Conservation (phyloP, 1,140 invertebrate genomes). For the Gonatopus flavifemur region DNA sequence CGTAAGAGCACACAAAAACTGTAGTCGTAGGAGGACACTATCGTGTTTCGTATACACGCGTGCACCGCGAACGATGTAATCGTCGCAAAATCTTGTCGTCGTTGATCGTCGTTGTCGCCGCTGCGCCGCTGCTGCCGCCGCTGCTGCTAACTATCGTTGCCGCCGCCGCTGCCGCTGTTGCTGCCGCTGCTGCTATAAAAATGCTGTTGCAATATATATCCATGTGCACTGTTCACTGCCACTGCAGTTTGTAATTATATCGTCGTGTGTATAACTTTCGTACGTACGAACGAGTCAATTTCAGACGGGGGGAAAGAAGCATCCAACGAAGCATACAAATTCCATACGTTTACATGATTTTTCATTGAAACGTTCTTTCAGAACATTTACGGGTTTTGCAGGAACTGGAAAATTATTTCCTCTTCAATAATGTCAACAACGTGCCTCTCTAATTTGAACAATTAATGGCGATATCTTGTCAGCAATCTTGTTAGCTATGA, state of each 20-base stretch:
- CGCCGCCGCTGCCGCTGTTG: slow-evolving; percentile 13
- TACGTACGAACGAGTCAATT: too few relatives aligned
- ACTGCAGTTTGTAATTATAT: slow-evolving; percentile 57
- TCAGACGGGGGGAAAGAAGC: too few relatives aligned
- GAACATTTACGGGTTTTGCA: too few relatives aligned
- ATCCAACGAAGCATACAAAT: too few relatives aligned
- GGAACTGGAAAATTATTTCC: too few relatives aligned
- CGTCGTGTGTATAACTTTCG: slow-evolving; percentile 42
- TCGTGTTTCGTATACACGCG: slow-evolving; percentile 48
- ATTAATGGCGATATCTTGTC: too few relatives aligned
- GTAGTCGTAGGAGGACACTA: slow-evolving; percentile 50
- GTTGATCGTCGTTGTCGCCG: slow-evolving; percentile 4
- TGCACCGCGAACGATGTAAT: slow-evolving; percentile 19
- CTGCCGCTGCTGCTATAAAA: slow-evolving; percentile 43
- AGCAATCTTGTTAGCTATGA: too few relatives aligned
- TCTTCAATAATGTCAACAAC: too few relatives aligned
- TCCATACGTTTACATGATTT: too few relatives aligned
- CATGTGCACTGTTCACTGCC: slow-evolving; percentile 59
- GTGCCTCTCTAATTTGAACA: too few relatives aligned
- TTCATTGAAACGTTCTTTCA: too few relatives aligned
- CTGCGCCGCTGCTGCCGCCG: not conserved
- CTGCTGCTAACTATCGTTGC: slow-evolving; percentile 6
- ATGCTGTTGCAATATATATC: slow-evolving; percentile 55
- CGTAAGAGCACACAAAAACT: slow-evolving; percentile 28
- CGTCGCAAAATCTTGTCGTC: too few relatives aligned